A percentile compares a stretch with the other conserved stretches of the same genome.
Conservation (phyloP, 2,888 invertebrate species). For the Mythimna albipuncta region DNA sequence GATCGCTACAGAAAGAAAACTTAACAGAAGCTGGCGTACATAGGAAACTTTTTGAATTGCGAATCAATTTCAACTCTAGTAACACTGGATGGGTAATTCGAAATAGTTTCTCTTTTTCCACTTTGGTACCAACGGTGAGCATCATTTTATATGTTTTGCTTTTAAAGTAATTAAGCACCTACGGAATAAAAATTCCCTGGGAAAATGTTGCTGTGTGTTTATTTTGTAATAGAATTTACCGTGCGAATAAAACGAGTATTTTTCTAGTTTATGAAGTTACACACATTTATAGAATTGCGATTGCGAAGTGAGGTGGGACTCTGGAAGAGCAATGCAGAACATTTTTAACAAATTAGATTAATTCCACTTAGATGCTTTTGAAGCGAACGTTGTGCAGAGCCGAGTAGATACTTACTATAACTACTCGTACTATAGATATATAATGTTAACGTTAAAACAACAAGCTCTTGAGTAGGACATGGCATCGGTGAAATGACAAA, state of each 20-base stretch:
- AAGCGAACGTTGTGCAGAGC: background rate
- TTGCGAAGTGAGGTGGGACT: constrained; percentile 19
- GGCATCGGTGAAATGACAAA: background rate
- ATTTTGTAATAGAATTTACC: constrained; percentile 42
- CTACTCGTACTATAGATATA: too few species aligned
- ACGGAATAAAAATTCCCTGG: constrained; percentile 26
- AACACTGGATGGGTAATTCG: constrained; percentile 26
- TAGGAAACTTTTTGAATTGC: constrained; percentile 53
- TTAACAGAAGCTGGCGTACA: constrained; percentile 42
- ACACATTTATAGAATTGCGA: constrained; percentile 22
- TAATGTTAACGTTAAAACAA: background rate
- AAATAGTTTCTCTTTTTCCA: constrained; percentile 37
- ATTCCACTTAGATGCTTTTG: constrained; percentile 7
- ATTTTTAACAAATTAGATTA: constrained; percentile 14
- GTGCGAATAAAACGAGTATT: constrained; percentile 35
- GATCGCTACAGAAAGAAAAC: constrained; percentile 68
- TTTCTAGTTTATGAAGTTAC: constrained; percentile 30
- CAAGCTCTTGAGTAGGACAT: background rate
- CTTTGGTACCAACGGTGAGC: constrained; percentile 2
- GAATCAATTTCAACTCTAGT: constrained; percentile 43
- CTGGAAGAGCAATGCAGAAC: background rate
- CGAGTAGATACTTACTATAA: background rate
- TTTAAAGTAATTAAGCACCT: constrained; percentile 44
- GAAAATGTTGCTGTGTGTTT: constrained; percentile 23
- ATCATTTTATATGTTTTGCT: constrained; percentile 35